Evolutionary conservation across 2,797 vertebrate species (phyloP).

Genomic region (Miichthys miiuy): DNA sequence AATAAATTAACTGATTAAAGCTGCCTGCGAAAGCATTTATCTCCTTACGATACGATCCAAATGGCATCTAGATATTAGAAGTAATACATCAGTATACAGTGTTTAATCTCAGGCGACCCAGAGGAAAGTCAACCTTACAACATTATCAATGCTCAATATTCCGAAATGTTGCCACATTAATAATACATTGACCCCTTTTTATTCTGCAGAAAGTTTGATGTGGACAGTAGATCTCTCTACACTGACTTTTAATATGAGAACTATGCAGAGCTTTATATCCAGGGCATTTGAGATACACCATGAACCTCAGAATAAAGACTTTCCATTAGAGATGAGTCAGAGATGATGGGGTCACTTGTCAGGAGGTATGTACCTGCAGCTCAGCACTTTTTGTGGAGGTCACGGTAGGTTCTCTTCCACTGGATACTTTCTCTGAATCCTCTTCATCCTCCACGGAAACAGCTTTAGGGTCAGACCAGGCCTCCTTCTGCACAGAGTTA

Average conservation of each 20-base stretch:
- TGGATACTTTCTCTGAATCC: constrained; percentile 38
- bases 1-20: constrained; percentile 20
- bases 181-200: constrained; percentile 14
- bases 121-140: constrained; percentile 4
- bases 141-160: constrained; percentile 27
- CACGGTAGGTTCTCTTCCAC: constrained; percentile 25
- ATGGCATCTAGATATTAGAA: not conserved
- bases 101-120: not conserved
- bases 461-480: constrained; percentile 33
- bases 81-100: not conserved
- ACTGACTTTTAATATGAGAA: constrained; percentile 39
- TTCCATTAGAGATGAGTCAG: constrained; percentile 52
- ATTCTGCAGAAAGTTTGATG: constrained; percentile 1
- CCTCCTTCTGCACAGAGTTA: constrained; percentile 54
- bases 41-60: constrained; percentile 5
- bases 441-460: constrained; percentile 42
- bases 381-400: constrained; percentile 64
- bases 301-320: constrained; percentile 36
- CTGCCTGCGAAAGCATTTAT: constrained; percentile 12
- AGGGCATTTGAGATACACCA: constrained; percentile 38
- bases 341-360: constrained; percentile 56
- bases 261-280: constrained; percentile 14
- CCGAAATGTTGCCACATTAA: constrained; percentile 31
- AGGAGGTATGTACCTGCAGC: constrained; percentile 78
- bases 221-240: constrained; percentile 29